Conservation (phyloP, 2,113 vertebrate species). For the Podarcis raffonei region DNA sequence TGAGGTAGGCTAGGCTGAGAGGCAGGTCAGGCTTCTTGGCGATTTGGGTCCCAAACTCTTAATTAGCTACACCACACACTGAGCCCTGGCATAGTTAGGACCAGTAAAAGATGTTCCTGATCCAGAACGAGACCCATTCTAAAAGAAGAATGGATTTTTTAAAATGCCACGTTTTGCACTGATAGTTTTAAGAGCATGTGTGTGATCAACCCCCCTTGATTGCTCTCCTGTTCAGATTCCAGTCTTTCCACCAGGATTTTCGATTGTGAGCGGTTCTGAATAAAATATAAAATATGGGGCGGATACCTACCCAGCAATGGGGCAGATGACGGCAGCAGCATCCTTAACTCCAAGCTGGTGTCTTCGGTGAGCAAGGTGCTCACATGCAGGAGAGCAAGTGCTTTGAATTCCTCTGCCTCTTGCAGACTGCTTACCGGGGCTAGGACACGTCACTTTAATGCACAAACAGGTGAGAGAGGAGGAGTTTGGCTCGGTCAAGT, state of each 20-base stretch:
- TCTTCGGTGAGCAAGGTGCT: not conserved
- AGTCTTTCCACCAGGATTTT: not conserved
- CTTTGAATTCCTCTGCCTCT: not conserved
- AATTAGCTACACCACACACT: too few species aligned
- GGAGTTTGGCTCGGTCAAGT: conserved; percentile 3
- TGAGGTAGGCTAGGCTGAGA: too few species aligned
- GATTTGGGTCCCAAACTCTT: too few species aligned
- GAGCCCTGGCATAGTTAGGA: not conserved
- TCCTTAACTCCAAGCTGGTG: not conserved
- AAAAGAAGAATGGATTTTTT: not conserved
- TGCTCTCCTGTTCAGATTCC: not conserved
- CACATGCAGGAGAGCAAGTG: not conserved
- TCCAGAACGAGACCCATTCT: not conserved
- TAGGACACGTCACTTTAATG: conserved; percentile 78
- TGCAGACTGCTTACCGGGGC: conserved; percentile 19
- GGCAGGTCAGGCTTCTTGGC: too few species aligned
- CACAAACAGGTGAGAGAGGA: conserved; percentile 31
- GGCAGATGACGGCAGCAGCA: not conserved
- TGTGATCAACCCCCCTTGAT: not conserved
- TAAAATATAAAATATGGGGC: not conserved
- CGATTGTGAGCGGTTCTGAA: too few species aligned
- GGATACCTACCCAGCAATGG: not conserved
- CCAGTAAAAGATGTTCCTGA: not conserved
- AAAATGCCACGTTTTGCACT: not conserved
- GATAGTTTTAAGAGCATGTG: not conserved